These are phyloP conservation scores for Conomelus anceps DNA, from an alignment of 2,888 invertebrate species.

Conservation along the genomic window DNA sequence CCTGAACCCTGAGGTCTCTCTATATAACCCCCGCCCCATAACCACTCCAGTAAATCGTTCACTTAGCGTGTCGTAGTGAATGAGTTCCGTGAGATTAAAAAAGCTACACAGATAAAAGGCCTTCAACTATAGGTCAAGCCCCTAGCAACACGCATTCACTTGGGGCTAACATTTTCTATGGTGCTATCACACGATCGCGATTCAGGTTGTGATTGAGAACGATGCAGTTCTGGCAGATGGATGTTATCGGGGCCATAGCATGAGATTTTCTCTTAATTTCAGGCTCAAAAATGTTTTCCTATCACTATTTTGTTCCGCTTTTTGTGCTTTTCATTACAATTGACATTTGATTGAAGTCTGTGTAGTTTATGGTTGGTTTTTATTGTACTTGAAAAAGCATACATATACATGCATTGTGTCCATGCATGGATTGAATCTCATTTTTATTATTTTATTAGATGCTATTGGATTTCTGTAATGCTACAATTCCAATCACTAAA, in stretches of 20 bases:
- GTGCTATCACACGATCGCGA: background rate
- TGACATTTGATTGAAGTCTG: too few species aligned
- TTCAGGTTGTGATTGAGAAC: background rate
- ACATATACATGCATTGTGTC: too few species aligned
- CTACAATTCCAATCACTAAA: too few species aligned
- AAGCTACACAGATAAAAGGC: background rate
- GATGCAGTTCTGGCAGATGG: background rate
- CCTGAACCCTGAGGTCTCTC: background rate
- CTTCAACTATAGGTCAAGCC: background rate
- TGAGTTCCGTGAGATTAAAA: background rate
- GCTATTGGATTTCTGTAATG: too few species aligned
- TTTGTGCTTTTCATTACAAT: too few species aligned
- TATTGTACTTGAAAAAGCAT: too few species aligned
- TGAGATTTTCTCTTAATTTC: background rate
- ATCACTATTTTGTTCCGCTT: too few species aligned
- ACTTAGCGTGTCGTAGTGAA: background rate
- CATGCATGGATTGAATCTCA: too few species aligned
- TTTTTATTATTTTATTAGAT: too few species aligned
- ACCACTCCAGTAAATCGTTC: background rate
- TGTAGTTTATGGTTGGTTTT: too few species aligned
- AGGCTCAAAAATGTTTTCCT: too few species aligned
- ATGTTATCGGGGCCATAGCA: background rate
- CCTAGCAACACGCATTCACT: background rate
- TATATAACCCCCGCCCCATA: background rate
- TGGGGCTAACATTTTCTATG: background rate